Base-by-base conservation (phyloP, 1,140 invertebrate genomes). In the Conus betulinus region DNA sequence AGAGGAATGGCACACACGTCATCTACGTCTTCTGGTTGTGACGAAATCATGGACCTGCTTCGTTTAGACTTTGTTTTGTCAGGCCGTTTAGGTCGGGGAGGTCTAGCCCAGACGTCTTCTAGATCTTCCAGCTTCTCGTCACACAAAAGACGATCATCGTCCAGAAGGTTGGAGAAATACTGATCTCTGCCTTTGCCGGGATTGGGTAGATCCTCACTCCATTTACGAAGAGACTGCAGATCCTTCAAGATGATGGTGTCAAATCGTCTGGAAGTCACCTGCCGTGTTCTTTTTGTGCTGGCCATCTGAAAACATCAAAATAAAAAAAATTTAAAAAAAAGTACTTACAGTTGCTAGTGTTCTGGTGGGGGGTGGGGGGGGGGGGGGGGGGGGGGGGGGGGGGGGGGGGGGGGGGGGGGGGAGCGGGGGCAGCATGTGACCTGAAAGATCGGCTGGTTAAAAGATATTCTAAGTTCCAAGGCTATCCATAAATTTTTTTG, bases 61-160 rank as follows among this genome's bases (percentile, higher is more conserved):
- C 27, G 8, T 81, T 81, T 52, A 10, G 79, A 81, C 17, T 53
- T 13, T 39, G 79, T 10, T 51, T 53, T 52, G 17, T 53, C 17
- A 53, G 39, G 6, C 17, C 6, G 17, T 52, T 53, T 17, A 51
- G 79, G 79, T 52, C 13, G 17, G 15, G 39, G 11, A 7, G 79
- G 79, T 15, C 27, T 53, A 4, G 39, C 39, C 79, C 79, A 81
- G 11, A 81, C 79, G 53, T 81, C 51, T 23, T 87, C 74, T 51
- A 74, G 25, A n/a, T 87, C 85, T 7, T 87, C 85, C 17, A 87
- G 74, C 3, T 71, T 87, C 51, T 87, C 85, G 13, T 76, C 11
- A 57, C 85, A 87, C n/a, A 53, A 20, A 23, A 87, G 74, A 57
- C 74, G 74, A 25, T 87, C 71, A 13, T 39, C 15, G n/a, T 87